phyloP scores from a whole-genome alignment of 2,113 vertebrate genomes.

The Nyctereutes procyonoides region DNA sequence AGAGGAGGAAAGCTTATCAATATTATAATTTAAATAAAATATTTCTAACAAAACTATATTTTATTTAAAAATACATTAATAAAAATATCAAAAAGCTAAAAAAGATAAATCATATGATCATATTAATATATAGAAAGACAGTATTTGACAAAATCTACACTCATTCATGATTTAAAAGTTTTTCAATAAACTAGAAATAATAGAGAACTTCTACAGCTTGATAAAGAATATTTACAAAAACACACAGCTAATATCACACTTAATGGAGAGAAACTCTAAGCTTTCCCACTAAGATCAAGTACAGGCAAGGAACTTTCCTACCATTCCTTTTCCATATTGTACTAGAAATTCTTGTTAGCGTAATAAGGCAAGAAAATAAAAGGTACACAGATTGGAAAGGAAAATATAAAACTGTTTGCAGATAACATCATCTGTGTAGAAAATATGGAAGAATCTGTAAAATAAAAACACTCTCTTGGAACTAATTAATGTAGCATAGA shows the following conservation, averaged over 20 bases:
- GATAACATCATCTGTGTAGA: neutral
- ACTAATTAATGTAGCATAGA: neutral
- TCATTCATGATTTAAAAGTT: neutral
- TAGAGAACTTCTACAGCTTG: neutral
- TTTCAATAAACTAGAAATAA: neutral
- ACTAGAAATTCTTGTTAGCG: neutral
- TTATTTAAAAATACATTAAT: constrained; percentile 9
- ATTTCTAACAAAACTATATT: neutral
- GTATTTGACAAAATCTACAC: neutral
- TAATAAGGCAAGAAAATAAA: neutral
- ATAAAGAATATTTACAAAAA: neutral
- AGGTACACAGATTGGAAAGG: neutral
- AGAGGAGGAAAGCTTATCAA: neutral
- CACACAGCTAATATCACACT: neutral
- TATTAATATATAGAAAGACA: neutral
- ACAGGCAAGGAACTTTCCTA: neutral
- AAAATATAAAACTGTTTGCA: neutral
- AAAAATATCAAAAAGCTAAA: neutral
- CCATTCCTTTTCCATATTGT: neutral
- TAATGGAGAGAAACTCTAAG: neutral
- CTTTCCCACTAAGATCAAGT: neutral
- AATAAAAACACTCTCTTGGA: neutral
- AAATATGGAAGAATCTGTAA: neutral
- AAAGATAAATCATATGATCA: neutral
- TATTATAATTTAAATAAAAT: neutral